Evolutionary conservation across 2,113 vertebrate species (phyloP).

Genomic region (Tautogolabrus adspersus): DNA sequence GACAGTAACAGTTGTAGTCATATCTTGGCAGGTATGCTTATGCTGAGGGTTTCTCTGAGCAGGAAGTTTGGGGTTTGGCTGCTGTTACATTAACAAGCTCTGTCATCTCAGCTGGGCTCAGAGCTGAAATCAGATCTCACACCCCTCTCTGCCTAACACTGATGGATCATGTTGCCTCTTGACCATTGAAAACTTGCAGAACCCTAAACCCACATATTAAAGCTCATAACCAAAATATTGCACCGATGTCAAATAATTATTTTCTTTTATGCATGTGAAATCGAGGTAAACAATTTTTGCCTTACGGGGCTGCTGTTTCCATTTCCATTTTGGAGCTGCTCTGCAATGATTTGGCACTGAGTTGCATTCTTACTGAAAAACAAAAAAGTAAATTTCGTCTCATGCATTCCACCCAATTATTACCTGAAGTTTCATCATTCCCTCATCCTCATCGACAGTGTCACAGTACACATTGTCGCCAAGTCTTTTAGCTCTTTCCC

Average conservation of each 20-base stretch:
- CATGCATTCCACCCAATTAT: conserved; percentile 26
- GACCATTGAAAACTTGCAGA: conserved; percentile 41
- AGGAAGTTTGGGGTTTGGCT: conserved; percentile 66
- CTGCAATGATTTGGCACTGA: conserved; percentile 1
- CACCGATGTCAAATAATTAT: conserved; percentile 5
- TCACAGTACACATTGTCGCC: conserved; percentile 15
- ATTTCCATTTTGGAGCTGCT: conserved; percentile 21
- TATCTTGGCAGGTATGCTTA: conserved; percentile 70
- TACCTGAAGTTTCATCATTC: conserved; percentile 68
- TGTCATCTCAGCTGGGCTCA: conserved; percentile 69
- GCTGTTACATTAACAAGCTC: conserved; percentile 64
- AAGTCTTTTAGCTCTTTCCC: conserved; percentile 42
- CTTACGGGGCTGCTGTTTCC: background rate
- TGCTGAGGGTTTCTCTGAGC: conserved; percentile 59
- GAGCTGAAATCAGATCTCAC: conserved; percentile 67
- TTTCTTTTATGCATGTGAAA: background rate
- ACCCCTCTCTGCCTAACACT: conserved; percentile 38
- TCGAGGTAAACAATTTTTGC: background rate
- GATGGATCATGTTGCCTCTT: conserved; percentile 55
- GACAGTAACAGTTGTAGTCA: conserved; percentile 72
- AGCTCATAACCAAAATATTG: conserved; percentile 21
- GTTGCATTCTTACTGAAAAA: conserved; percentile 34
- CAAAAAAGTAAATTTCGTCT: conserved; percentile 35
- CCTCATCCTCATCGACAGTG: conserved; percentile 6
- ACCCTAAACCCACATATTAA: conserved; percentile 3